A percentile compares a stretch with the other conserved stretches of the same genome.
Conservation (phyloP, 2,113 vertebrate species). For the Phyllopteryx taeniolatus region DNA sequence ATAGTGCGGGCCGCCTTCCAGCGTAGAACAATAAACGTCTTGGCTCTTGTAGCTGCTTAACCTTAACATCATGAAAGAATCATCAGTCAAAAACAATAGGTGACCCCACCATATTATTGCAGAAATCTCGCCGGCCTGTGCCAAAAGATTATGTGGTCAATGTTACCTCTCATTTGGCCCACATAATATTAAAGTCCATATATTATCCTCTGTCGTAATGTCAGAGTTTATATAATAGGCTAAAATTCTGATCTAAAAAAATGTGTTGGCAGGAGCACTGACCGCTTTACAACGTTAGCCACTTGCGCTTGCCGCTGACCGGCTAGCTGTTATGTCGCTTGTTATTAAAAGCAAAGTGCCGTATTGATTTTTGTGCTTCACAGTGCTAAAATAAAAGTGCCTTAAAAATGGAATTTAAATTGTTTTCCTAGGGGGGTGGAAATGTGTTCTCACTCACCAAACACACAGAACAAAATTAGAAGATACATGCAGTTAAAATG, state of each 20-base stretch:
- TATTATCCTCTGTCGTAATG: background rate
- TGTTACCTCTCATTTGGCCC: background rate
- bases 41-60: conserved; percentile 33
- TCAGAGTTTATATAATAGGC: background rate
- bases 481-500: background rate
- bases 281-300: background rate
- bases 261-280: no score
- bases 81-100: conserved; percentile 7
- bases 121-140: background rate
- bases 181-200: background rate
- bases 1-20: background rate
- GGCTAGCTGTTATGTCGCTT: background rate
- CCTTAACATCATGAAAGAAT: conserved; percentile 28
- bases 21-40: conserved; percentile 33
- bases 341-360: no score
- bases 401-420: background rate
- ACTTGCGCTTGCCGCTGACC: background rate
- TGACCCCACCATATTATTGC: background rate
- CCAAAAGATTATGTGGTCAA: background rate
- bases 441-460: no score
- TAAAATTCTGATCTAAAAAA: background rate
- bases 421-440: no score
- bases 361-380: no score
- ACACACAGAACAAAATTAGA: background rate
- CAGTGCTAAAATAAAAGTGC: background rate